These are phyloP conservation scores for Oenanthe oenanthe DNA, from an alignment of 2,113 vertebrate genomes.

Conservation along the genomic window DNA sequence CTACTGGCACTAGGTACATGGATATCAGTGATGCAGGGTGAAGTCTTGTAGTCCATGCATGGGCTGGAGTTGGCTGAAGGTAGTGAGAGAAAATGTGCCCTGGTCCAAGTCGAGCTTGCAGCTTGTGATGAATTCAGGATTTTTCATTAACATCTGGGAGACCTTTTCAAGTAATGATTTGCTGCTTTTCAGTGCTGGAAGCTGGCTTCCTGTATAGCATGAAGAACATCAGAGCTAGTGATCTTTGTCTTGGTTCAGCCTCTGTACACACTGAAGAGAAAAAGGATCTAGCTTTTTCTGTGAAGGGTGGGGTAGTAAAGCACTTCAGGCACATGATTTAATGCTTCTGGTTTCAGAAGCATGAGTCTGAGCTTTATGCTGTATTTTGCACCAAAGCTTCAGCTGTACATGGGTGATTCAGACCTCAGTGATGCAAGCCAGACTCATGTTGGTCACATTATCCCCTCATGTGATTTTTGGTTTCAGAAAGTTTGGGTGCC, in stretches of 20 bases:
- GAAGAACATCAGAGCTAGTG: background rate
- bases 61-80: background rate
- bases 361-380: background rate
- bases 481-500: background rate
- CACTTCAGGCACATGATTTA: background rate
- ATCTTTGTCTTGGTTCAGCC: background rate
- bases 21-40: background rate
- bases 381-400: background rate
- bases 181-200: background rate
- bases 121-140: background rate
- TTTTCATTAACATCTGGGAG: background rate
- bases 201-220: background rate
- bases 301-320: background rate
- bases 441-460: background rate
- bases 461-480: background rate
- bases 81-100: background rate
- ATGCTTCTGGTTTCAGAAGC: conserved; percentile 10
- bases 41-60: accelerated
- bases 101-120: background rate
- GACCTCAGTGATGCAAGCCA: background rate
- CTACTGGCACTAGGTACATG: accelerated
- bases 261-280: background rate
- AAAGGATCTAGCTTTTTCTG: background rate
- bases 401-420: background rate
- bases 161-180: background rate